Conservation (phyloP, 2,888 invertebrate genomes). For the Catocala sponsa region DNA sequence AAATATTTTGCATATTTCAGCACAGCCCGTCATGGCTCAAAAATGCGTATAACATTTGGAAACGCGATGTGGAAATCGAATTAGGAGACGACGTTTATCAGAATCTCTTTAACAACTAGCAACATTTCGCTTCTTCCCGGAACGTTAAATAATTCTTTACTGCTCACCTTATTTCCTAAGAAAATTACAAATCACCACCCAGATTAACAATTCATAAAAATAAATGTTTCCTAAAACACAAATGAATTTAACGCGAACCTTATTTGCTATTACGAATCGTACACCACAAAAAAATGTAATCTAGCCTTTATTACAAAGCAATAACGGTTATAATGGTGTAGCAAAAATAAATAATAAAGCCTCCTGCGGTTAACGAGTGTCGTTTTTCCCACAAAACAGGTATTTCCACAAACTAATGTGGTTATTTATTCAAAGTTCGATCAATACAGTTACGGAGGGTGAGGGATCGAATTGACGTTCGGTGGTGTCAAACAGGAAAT, state of each 20-base stretch:
- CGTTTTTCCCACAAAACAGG: slow-evolving; percentile 36
- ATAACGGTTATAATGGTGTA: slow-evolving; percentile 18
- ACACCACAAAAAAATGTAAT: too few species aligned
- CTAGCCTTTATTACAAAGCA: slow-evolving; percentile 1
- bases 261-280: too few species aligned
- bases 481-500: neutral
- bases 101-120: too few species aligned
- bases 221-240: neutral
- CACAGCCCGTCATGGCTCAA: too few species aligned
- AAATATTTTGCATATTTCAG: too few species aligned
- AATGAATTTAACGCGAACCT: neutral
- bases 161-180: neutral
- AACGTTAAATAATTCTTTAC: too few species aligned
- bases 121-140: too few species aligned
- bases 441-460: slow-evolving; percentile 21
- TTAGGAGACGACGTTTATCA: too few species aligned
- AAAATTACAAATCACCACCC: neutral
- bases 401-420: slow-evolving; percentile 20
- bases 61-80: too few species aligned
- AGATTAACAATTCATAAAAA: slow-evolving; percentile 5
- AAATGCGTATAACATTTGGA: too few species aligned
- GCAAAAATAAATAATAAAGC: slow-evolving; percentile 12
- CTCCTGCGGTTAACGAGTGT: slow-evolving; percentile 18
- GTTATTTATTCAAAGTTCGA: slow-evolving; percentile 20
- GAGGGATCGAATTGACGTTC: neutral